Percentiles rank a stretch among this genome's conserved stretches.
Conservation (phyloP, 2,113 vertebrate genomes). For the Mohoua ochrocephala region DNA sequence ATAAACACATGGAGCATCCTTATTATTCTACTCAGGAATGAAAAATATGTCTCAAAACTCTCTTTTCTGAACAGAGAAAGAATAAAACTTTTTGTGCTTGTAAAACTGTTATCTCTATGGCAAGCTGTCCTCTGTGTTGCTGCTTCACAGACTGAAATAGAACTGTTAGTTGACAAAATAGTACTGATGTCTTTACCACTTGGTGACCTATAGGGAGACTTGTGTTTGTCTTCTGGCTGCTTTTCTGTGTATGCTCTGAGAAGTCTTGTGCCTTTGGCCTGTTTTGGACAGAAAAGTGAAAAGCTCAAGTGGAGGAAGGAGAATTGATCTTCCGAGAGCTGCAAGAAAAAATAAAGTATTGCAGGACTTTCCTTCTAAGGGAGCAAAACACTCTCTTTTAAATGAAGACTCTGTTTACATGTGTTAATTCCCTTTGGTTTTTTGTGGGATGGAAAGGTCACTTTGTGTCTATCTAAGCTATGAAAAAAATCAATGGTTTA, state of each 20-base stretch:
- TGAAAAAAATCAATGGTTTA: conserved; percentile 22
- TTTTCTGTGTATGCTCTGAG: not conserved
- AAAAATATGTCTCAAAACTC: not conserved
- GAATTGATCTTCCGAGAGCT: not conserved
- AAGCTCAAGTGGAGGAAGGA: not conserved
- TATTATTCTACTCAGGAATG: not conserved
- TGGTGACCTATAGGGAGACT: not conserved
- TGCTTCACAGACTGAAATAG: not conserved
- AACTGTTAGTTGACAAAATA: not conserved
- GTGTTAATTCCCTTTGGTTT: not conserved
- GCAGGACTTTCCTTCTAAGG: not conserved
- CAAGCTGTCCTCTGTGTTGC: not conserved
- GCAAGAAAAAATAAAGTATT: not conserved
- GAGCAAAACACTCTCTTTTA: not conserved
- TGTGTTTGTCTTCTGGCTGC: not conserved
- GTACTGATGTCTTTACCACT: not conserved
- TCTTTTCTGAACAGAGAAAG: not conserved
- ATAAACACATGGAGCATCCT: not conserved
- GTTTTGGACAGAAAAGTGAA: not conserved
- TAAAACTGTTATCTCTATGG: not conserved
- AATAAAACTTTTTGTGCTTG: not conserved
- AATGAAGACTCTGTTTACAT: not conserved
- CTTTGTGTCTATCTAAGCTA: conserved; percentile 1
- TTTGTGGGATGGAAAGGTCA: conserved; percentile 30
- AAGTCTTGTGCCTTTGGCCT: not conserved